Conservation (phyloP, 2,888 invertebrate genomes). For the Drosophila hamatofila region DNA sequence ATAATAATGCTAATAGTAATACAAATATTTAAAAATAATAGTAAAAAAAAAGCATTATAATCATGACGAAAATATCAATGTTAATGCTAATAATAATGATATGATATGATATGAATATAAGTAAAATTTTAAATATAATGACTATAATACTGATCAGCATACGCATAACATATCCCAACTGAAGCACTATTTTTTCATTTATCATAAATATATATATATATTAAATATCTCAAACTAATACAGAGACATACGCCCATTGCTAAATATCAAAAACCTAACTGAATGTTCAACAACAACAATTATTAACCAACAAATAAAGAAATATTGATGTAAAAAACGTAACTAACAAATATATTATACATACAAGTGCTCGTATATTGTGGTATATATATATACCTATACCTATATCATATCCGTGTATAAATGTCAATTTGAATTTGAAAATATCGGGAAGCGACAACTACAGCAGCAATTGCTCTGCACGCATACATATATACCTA, state of each 20-base stretch:
- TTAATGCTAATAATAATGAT: neutral
- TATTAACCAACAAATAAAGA: slow-evolving; percentile 6
- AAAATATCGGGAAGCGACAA: slow-evolving; percentile 26
- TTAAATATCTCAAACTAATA: slow-evolving; percentile 14
- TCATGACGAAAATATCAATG: neutral
- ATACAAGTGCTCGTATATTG: slow-evolving; percentile 11
- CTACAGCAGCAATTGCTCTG: slow-evolving; percentile 15
- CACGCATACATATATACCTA: slow-evolving; percentile 15
- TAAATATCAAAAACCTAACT: neutral
- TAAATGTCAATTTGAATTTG: slow-evolving; percentile 72
- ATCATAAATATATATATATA: neutral
- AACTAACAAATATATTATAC: neutral
- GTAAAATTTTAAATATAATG: neutral
- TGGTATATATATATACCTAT: slow-evolving; percentile 13
- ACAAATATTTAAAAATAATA: neutral
- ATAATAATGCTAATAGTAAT: neutral
- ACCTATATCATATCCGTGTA: slow-evolving; percentile 46
- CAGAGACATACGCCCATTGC: neutral
- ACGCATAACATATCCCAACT: slow-evolving; percentile 42
- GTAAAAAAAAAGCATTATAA: neutral
- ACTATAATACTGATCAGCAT: slow-evolving; percentile 7
- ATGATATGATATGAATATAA: neutral
- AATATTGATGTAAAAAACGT: slow-evolving; percentile 11
- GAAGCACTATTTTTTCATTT: slow-evolving; percentile 12
- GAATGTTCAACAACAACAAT: slow-evolving; percentile 4